A percentile compares a stretch with the other conserved stretches of the same genome.
Conservation (phyloP, 2,888 invertebrate species). For the Alviniconcha strummeri region DNA sequence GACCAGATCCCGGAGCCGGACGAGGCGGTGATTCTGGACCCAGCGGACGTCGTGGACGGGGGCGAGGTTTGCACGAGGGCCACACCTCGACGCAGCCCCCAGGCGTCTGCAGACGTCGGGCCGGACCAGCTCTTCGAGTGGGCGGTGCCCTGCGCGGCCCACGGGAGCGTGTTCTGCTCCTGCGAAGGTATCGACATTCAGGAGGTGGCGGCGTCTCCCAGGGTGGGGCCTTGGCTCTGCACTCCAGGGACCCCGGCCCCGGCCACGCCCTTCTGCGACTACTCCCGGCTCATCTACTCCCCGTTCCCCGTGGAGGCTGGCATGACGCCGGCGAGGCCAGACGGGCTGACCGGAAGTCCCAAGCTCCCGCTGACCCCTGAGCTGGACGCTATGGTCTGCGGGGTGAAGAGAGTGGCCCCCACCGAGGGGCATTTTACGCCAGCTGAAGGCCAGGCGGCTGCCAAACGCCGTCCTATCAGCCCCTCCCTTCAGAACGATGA, state of each 20-base stretch:
- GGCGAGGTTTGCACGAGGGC: neutral
- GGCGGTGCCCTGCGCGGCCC: conserved; percentile 26
- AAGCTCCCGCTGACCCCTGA: neutral
- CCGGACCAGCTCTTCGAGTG: conserved; percentile 29
- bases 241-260: conserved; percentile 18
- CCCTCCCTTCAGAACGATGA: neutral
- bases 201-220: conserved; percentile 23
- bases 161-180: conserved; percentile 23
- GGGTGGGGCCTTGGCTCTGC: conserved; percentile 29
- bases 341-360: neutral
- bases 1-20: neutral
- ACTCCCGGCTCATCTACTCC: conserved; percentile 15
- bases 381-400: neutral
- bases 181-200: conserved; percentile 28
- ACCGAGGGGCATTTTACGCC: neutral
- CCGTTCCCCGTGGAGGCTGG: conserved; percentile 12
- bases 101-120: neutral
- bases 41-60: conserved; percentile 5
- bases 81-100: conserved; percentile 3
- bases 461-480: conserved; percentile 10
- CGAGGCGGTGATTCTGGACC: conserved; percentile 2
- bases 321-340: conserved; percentile 22
- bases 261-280: conserved; percentile 20
- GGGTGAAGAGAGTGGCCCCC: conserved; percentile 21
- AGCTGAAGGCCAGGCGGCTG: neutral